Base-by-base conservation (phyloP, 2,113 vertebrate species). In the Coptodon rendalli region DNA sequence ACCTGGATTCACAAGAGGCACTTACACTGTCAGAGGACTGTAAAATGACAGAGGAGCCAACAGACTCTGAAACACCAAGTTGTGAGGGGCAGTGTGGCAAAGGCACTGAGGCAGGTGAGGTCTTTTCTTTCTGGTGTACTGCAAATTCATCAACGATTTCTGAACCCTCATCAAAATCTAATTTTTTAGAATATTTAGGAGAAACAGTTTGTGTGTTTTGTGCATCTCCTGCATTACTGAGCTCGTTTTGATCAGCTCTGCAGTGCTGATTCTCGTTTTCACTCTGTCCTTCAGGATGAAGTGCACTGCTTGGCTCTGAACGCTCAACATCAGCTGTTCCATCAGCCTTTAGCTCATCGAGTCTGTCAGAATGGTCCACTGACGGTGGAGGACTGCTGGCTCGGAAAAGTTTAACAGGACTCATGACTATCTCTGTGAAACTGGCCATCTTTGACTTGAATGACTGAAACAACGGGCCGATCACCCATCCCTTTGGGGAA, bases 391-490 rank as follows among this genome's bases (percentile, higher is more conserved):
- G n/a, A 57, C 88, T 92, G 5, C 4, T 93, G 6, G 92, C 81
- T 90, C 73, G 95, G 80, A 97, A 96, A 19, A 97, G 94, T 59
- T 96, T 96, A 53, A 96, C 96, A 1, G 98, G 97, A 53, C 95
- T 97, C 94, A 98, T 96, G 87, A 98, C 97, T 31, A 98, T 98
- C 90, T 98, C 97, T 2, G 97, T 97, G 89, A 98, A 98, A 92
- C 96, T 97, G 66, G 97, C 97, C 93, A 98, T 96, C 93, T 98
- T 98, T 6, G 97, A 97, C 66, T 95, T 97, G 86, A 98, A 95
- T 0, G 96, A 97, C 85, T 97, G 96, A 81, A 98, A 96, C 81
- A 98, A 94, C 0, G 97, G 97, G 5, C 95, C 97, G 50, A 98
- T 96, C 78, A 97, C 93, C 98, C 98, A 98, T 85, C 90, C 86